A percentile compares a stretch with the other conserved stretches of the same genome.
Evolutionary conservation across 2,113 vertebrate species (phyloP).

Genomic region (Ammodytes dubius): DNA sequence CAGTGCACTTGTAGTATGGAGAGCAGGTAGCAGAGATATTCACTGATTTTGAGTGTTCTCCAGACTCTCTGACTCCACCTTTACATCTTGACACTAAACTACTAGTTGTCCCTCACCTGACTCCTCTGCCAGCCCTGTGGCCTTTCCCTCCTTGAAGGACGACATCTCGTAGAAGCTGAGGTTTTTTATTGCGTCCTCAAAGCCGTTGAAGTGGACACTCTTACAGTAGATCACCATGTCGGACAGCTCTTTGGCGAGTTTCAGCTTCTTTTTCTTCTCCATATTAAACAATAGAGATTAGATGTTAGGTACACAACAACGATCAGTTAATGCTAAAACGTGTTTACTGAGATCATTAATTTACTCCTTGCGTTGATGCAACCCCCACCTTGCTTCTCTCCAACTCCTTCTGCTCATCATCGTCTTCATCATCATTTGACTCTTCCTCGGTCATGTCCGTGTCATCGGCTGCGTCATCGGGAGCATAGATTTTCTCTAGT

Average conservation of each 20-base stretch:
- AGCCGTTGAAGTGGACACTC: constrained; percentile 92
- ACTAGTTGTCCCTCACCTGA: constrained; percentile 82
- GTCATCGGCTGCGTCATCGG: constrained; percentile 71
- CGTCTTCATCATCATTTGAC: constrained; percentile 85
- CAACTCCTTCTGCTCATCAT: constrained; percentile 73
- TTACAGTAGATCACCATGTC: constrained; percentile 94
- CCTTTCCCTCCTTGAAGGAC: constrained; percentile 91
- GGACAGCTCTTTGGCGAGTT: constrained; percentile 92
- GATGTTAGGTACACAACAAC: neutral
- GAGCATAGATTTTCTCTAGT: constrained; percentile 80
- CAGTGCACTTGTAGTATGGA: too few species aligned
- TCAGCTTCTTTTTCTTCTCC: constrained; percentile 87
- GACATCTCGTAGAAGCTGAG: constrained; percentile 93
- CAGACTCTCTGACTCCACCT: too few species aligned
- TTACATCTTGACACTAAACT: neutral
- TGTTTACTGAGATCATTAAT: neutral
- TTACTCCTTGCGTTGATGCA: neutral
- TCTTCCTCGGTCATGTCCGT: constrained; percentile 93
- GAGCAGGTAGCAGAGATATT: too few species aligned
- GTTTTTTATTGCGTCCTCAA: constrained; percentile 81
- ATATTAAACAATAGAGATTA: constrained; percentile 12
- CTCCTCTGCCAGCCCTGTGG: constrained; percentile 87
- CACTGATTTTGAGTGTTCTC: too few species aligned
- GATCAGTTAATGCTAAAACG: neutral
- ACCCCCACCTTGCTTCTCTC: constrained; percentile 58